Conservation (phyloP, 2,888 invertebrate genomes). For the Eupithecia abbreviata region DNA sequence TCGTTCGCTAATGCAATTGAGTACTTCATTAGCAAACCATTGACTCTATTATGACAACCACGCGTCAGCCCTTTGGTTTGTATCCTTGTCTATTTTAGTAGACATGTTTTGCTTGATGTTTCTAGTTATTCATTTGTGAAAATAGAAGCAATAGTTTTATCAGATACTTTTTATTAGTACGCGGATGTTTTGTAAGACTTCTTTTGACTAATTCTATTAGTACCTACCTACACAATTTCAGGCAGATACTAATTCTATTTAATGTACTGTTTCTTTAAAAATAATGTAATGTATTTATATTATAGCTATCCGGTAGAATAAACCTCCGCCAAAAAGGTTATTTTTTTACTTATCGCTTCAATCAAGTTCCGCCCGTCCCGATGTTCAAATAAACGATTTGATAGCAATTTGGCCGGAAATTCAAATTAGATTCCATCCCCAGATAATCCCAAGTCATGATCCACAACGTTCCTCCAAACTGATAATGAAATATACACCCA, state of each 20-base stretch:
- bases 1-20: conserved; percentile 51
- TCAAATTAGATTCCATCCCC: conserved; percentile 52
- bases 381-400: conserved; percentile 51
- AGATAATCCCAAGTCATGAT: conserved; percentile 48
- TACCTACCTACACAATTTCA: background rate
- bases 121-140: background rate
- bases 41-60: conserved; percentile 30
- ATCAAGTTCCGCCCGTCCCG: conserved; percentile 40
- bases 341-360: conserved; percentile 47
- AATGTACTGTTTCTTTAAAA: background rate
- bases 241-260: background rate
- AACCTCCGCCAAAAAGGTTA: background rate
- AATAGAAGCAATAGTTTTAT: background rate
- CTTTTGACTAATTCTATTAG: background rate
- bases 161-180: background rate
- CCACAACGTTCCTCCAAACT: conserved; percentile 34
- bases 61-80: conserved; percentile 11
- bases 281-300: background rate
- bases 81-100: background rate
- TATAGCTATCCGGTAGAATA: background rate
- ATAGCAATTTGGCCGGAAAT: conserved; percentile 55
- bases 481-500: conserved; percentile 28
- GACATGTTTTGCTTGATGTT: background rate
- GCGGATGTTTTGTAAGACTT: background rate
- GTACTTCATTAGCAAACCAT: conserved; percentile 44